Evolutionary conservation across 2,888 invertebrate species (phyloP), one percentile per base, ranked within the genome.

Genomic region (Nudaria mundana): DNA sequence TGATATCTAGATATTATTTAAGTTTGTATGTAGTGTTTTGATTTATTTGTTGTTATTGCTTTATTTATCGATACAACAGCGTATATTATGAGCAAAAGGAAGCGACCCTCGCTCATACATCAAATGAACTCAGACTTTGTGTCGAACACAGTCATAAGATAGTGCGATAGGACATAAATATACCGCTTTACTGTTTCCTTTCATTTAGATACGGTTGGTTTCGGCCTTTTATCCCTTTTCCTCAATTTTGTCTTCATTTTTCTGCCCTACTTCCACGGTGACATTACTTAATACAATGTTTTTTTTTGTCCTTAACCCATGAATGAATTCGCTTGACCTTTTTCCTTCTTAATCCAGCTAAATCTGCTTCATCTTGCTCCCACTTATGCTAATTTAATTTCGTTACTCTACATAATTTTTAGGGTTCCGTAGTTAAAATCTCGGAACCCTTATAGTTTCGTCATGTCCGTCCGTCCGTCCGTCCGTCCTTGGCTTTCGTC

Each of bases 241-340:
- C 65, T 63, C 70, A 63, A 67, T 76, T 68, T 67, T 47, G 66
- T 71, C 64, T 76, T 71, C 73, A 74, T 71, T 69, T 56, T 53
- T 48, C 57, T 60, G 48, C 56, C 57, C 62, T 57, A 65, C 56
- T 66, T 66, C 62, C 55, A 50, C 40, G 50, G 63, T 64, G 62
- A 62, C 70, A 63, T 76, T 75, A 71, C 74, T 69, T 76, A 74
- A 73, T 76, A 76, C 71, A 75, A 76, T 71, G n/a, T n/a, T 56
- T 46, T 62, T 66, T 70, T 71, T 65, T 67, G 55, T 55, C 52
- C 63, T 52, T 59, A 63, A 63, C 61, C 65, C 56, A 55, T 44
- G 47, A 57, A 52, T 54, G 48, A 56, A 52, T 59, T 52, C 48
- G 54, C 52, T 60, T 37, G 31, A 22, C 48, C 61, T 62, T 63